Base-by-base conservation (phyloP, 2,113 vertebrate genomes). In the Labeo rohita region DNA sequence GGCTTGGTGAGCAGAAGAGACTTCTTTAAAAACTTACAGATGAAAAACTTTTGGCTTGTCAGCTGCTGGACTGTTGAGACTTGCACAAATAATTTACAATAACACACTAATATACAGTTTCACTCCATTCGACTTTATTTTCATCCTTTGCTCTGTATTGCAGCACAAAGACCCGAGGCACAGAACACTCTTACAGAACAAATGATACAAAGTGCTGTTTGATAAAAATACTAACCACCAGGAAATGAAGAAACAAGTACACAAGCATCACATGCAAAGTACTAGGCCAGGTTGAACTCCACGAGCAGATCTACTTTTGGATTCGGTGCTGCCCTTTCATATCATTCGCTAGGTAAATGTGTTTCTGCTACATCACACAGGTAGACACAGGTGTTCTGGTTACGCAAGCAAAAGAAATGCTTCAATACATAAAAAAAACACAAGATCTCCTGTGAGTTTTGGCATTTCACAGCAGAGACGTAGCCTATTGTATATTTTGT, bases 211-310 rank as follows among this genome's bases (percentile, higher is more conserved):
- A 92, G 86, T 89, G 88, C 78, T 61, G 54, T 73, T 68, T 79
- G 75, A 75, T 4, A 50, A 86, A 84, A 80, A 80, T 45, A 76
- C 85, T 73, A 86, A 23, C 65, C 52, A 70, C 13, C 79, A 80
- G 52, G 50, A 75, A 86, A 66, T 56, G 3, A 6, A 66, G 23
- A 81, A n/a, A 84, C 28, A 6, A 63, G 50, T 77, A 50, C 7
- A 65, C 43, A 74, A 50, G 90, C 81, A 89, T 50, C 52, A 86
- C 92, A 93, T 93, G 91, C 92, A 90, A 84, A 88, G 88, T 73
- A 70, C 80, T 80, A 84, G 88, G 59, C 88, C 82, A 84, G 61
- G 76, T 34, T 83, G 28, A 83, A 87, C 91, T 87, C 86, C 89
- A 91, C 70, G 10, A 86, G 89, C 87, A 90, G 88, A 68, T 80